Conservation (phyloP, 2,888 invertebrate genomes). For the Gibbula magus region DNA sequence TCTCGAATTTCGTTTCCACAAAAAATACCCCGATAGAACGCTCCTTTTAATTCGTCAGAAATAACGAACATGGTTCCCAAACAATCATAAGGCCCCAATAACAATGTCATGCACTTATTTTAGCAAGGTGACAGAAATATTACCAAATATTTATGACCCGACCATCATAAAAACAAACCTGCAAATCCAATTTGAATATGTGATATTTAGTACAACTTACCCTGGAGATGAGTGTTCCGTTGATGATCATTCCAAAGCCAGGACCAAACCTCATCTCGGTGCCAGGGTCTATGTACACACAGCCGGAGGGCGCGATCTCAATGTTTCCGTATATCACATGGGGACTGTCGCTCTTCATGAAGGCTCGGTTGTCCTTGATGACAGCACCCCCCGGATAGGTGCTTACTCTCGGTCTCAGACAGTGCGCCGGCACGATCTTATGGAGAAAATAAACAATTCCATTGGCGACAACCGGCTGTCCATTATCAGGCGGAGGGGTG, state of each 20-base stretch:
- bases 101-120: too few relatives aligned
- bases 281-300: conserved; percentile 89
- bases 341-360: conserved; percentile 59
- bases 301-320: conserved; percentile 58
- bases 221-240: conserved; percentile 90
- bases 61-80: too few relatives aligned
- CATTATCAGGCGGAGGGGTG: conserved; percentile 60
- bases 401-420: conserved; percentile 52
- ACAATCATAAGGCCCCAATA: too few relatives aligned
- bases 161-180: not conserved
- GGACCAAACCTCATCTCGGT: conserved; percentile 92
- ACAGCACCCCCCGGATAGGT: conserved; percentile 43
- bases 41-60: too few relatives aligned
- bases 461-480: conserved; percentile 59
- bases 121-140: too few relatives aligned
- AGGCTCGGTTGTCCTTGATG: conserved; percentile 47
- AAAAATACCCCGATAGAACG: too few relatives aligned
- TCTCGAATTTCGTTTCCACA: too few relatives aligned
- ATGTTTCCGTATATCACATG: conserved; percentile 61
- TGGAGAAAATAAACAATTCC: conserved; percentile 61
- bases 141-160: too few relatives aligned
- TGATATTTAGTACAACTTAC: conserved; percentile 79
- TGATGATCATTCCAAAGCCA: conserved; percentile 93
- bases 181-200: not conserved
- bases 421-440: conserved; percentile 53